Base-by-base conservation (phyloP, 2,113 vertebrate genomes). In the Sarotherodon lohbergeri region DNA sequence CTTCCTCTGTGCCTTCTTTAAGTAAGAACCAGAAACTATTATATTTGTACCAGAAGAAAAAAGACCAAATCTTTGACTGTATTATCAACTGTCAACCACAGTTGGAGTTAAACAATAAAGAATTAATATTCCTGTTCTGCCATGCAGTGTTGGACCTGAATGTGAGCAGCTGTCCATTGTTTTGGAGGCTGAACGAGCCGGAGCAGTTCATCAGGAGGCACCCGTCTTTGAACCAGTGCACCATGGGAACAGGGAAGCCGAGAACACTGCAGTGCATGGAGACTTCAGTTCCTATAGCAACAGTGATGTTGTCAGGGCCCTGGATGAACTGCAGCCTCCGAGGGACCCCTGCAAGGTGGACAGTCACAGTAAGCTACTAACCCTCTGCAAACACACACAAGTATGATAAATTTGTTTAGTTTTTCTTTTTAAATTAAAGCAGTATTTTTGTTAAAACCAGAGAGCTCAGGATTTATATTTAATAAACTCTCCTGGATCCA, bases 221-320 rank as follows among this genome's bases (percentile, higher is more conserved):
- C 83, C 88, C 93, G 91, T 97, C 95, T 95, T 96, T 97, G 94
- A 96, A 97, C 97, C 97, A 97, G 80, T 93, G 94, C 86, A 97
- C 95, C 90, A 92, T 93, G 87, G 96, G 95, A 94, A 94, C 88
- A 11, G 96, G 96, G 84, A 94, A 95, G 73, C 97, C 96, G 9
- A 32, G 88, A 16, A 96, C 94, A 22, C 87, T 52, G 46, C 96
- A 97, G 59, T 86, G 93, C 89, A 97, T 92, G 87, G 76, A 93
- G 39, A 95, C 94, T 80, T 95, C 87, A 10, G 87, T 93, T 92
- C 93, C 96, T 66, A 86, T 86, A 46, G 94, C 90, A 63, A 95
- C 94, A 1, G 96, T 97, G 88, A 92, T 90, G 91, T 96, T 96
- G 80, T 94, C 89, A 66, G 97, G 97, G 79, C 94, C 96, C 79